Conservation (phyloP, 1,140 invertebrate genomes). For the Tetraneura akinire region DNA sequence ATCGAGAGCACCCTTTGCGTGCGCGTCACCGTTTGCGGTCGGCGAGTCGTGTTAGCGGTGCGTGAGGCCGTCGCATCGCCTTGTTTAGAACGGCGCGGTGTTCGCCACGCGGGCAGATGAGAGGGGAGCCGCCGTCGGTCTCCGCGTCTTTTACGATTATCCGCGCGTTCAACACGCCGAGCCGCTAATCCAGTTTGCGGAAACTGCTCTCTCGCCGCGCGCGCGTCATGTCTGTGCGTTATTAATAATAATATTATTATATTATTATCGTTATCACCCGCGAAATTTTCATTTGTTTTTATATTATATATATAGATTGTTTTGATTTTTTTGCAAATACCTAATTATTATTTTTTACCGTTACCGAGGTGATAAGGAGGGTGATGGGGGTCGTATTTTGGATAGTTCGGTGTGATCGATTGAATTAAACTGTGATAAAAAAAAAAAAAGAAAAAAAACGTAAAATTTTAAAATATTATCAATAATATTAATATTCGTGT, state of each 20-base stretch:
- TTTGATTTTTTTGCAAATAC: no score
- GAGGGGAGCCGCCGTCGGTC: constrained; percentile 7
- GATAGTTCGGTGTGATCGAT: no score
- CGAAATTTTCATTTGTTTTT: not conserved
- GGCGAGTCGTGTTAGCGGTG: not conserved
- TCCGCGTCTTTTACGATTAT: constrained; percentile 45
- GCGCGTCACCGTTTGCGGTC: not conserved
- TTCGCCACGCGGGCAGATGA: not conserved
- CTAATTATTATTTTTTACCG: no score
- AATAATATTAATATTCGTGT: no score
- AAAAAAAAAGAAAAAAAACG: no score
- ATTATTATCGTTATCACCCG: no score
- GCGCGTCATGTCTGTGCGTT: not conserved
- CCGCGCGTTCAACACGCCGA: constrained; percentile 30
- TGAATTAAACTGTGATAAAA: no score
- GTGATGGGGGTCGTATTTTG: no score
- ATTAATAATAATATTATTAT: no score
- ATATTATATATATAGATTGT: no score
- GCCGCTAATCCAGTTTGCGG: constrained; percentile 48
- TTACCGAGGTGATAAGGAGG: no score
- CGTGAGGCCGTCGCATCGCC: not conserved
- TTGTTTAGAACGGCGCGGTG: constrained; percentile 1
- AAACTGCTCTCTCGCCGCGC: constrained; percentile 44
- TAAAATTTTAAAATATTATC: no score
- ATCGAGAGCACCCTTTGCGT: not conserved